Evolutionary conservation across 2,113 vertebrate species (phyloP).

Genomic region (Psettodes erumei): DNA sequence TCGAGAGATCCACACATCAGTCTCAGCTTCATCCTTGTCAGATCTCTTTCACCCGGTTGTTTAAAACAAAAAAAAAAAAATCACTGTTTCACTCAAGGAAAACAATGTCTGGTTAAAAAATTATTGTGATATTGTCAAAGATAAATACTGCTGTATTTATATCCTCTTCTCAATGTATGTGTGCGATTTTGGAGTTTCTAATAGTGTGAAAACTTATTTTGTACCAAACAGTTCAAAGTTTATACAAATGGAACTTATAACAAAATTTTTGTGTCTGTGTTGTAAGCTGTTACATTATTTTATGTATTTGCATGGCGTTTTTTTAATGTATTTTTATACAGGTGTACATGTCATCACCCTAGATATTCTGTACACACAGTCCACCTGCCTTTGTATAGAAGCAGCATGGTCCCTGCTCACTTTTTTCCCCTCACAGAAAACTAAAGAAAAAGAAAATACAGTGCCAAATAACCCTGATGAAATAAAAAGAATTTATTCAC

Average conservation of each 20-base stretch:
- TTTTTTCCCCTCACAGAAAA: neutral
- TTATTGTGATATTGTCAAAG: slow-evolving; percentile 18
- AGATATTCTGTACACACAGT: slow-evolving; percentile 25
- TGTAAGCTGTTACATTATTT: slow-evolving; percentile 3
- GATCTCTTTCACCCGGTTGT: neutral
- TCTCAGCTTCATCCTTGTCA: slow-evolving; percentile 9
- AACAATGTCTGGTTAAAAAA: neutral
- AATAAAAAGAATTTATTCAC: slow-evolving; percentile 92
- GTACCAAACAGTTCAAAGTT: slow-evolving; percentile 13
- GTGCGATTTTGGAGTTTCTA: slow-evolving; percentile 37
- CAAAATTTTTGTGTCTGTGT: slow-evolving; percentile 6
- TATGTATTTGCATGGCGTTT: slow-evolving; percentile 54
- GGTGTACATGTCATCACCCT: neutral
- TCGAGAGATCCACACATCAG: neutral
- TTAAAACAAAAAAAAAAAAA: neutral
- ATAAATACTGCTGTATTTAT: slow-evolving; percentile 60
- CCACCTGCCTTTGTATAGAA: slow-evolving; percentile 3
- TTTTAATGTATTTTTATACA: slow-evolving; percentile 33
- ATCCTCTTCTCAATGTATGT: slow-evolving; percentile 15
- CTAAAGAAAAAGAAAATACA: slow-evolving; percentile 24
- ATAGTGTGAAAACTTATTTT: slow-evolving; percentile 37
- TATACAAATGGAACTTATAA: slow-evolving; percentile 17
- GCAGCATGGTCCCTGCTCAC: slow-evolving; percentile 1
- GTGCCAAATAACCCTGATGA: slow-evolving; percentile 72
- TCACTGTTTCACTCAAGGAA: neutral